Conservation (phyloP, 1,140 invertebrate species). For the Lordiphosa stackelbergi region DNA sequence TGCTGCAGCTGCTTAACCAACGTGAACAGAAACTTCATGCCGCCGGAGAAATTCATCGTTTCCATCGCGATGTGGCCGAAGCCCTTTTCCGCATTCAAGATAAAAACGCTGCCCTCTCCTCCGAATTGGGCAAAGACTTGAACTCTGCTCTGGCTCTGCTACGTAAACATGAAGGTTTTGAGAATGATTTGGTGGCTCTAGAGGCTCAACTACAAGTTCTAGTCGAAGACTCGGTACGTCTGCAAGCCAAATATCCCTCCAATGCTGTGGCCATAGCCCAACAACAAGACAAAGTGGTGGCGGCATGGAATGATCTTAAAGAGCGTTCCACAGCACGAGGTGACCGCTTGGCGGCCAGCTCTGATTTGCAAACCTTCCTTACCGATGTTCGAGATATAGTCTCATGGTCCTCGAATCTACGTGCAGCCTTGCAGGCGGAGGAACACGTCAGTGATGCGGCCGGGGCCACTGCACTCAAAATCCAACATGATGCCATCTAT, state of each 20-base stretch:
- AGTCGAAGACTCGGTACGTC: constrained; percentile 92
- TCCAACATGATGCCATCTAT: constrained; percentile 93
- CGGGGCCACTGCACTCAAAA: constrained; percentile 90
- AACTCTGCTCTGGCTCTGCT: constrained; percentile 91
- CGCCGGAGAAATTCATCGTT: constrained; percentile 96
- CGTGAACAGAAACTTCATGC: constrained; percentile 91
- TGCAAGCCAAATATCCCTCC: constrained; percentile 93
- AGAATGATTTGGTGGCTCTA: constrained; percentile 95
- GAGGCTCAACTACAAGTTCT: constrained; percentile 95
- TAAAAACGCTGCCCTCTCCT: constrained; percentile 89
- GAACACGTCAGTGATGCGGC: constrained; percentile 91
- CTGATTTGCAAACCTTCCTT: constrained; percentile 92
- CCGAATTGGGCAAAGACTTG: constrained; percentile 91
- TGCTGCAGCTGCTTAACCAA: constrained; percentile 90
- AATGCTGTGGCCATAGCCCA: constrained; percentile 93
- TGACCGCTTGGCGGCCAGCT: constrained; percentile 89
- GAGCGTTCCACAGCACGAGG: constrained; percentile 87
- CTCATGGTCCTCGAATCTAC: constrained; percentile 90
- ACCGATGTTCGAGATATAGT: constrained; percentile 91
- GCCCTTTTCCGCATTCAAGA: constrained; percentile 93
- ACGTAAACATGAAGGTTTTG: constrained; percentile 94
- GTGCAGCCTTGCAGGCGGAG: constrained; percentile 88
- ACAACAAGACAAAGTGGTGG: constrained; percentile 89
- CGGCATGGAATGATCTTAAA: constrained; percentile 92
- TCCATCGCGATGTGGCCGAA: constrained; percentile 97